Evolutionary conservation across 2,113 vertebrate species (phyloP).

Genomic region (Pheucticus melanocephalus): DNA sequence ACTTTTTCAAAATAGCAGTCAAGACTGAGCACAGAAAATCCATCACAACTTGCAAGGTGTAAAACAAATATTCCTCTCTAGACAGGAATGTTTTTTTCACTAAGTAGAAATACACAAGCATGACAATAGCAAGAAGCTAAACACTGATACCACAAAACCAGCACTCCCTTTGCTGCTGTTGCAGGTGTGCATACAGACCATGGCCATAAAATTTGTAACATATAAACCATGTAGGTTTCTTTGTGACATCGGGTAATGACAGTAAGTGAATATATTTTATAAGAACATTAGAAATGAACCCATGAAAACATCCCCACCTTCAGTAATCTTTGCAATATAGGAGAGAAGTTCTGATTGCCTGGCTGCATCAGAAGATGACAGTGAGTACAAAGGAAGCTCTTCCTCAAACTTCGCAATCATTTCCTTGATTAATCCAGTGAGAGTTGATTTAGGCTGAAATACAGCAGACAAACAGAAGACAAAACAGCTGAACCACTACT

Average conservation of each 20-base stretch:
- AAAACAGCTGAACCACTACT: not conserved
- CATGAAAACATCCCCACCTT: constrained; percentile 72
- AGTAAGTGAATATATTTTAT: not conserved
- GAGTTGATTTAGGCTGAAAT: constrained; percentile 86
- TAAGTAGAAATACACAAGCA: not conserved
- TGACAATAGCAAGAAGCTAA: not conserved
- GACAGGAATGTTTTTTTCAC: not conserved
- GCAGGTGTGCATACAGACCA: not conserved
- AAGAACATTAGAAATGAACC: not conserved
- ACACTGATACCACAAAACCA: not conserved
- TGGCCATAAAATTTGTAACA: not conserved
- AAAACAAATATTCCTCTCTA: not conserved
- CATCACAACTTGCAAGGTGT: not conserved
- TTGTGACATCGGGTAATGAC: not conserved
- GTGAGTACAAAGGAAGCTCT: constrained; percentile 85
- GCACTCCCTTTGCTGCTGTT: not conserved
- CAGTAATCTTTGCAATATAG: constrained; percentile 83
- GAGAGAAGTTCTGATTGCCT: constrained; percentile 83
- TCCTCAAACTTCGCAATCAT: constrained; percentile 93
- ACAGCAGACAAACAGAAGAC: not conserved
- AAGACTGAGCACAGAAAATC: not conserved
- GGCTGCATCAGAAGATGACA: constrained; percentile 70
- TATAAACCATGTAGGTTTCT: not conserved
- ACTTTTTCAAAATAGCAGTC: not conserved
- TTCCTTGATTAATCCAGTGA: constrained; percentile 84